Base-by-base conservation (phyloP, 2,888 invertebrate species). In the Mactromeris polynyma region DNA sequence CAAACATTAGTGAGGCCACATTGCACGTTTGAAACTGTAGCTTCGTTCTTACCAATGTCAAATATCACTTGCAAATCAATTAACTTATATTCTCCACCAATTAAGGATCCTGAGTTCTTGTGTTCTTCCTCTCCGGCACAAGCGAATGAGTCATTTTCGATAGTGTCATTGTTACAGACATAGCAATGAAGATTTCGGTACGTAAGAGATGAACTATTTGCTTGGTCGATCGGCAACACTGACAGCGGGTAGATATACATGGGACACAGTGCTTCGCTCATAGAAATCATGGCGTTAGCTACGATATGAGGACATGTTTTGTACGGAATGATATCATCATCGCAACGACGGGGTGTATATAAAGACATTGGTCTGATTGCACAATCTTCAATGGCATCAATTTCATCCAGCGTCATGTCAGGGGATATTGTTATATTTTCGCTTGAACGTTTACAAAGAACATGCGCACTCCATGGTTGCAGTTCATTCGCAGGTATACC, bases 101-200 rank as follows among this genome's bases (percentile, higher is more conserved):
- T 2, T 14, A 3, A 14, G 2, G 17, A 1, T 2, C 36, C 73
- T 6, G 33, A 11, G 9, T 21, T 58, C 2, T 33, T 33, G n/a
- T 14, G 36, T 19, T 19, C 11, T 33, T 33, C 33, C 0, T 26
- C 2, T 40, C 3, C 26, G 58, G 9, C 21, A 79, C 87, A 82
- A 17, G 2, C n/a, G 9, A 83, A 31, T 7, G 40, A 9, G 26
- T 26, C 40, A 0, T 42, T 3, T 19, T 46, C n/a, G 2, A 21
- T 14, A 31, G 7, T 79, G 21, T 31, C 36, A 26, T 69, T 11
- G 14, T 7, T 17, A 64, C 87, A 87, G 0, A 78, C 42, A n/a
- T 78, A 83, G 36, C 87, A 87, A 40, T 87, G 87, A 7, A 79
- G 54, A 78, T 87, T 87, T 40, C 54, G 40, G 40, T 87, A 78